Base-by-base conservation (phyloP, 2,888 invertebrate species). In the Sceliomorpha sp. region DNA sequence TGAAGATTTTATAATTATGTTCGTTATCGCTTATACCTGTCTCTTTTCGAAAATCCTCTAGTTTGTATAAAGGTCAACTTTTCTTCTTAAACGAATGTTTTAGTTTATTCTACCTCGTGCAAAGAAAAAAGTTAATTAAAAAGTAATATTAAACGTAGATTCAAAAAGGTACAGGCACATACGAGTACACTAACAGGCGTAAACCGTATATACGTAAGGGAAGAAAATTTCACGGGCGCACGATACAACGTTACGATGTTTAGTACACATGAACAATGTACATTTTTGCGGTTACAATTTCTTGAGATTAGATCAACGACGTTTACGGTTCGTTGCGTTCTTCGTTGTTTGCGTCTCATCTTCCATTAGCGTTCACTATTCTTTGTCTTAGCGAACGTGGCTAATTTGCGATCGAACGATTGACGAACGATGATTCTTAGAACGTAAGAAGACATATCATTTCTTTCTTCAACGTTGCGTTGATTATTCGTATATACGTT, bases 371-470 rank as follows among this genome's bases (percentile, higher is more conserved):
- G 58, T 64, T 53, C 15, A 44, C 32, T 53, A 45, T 37, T 37
- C 44, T 58, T 66, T 37, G 36, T 56, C 58, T 66, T 20, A 4
- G 45, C 45, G 51, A 45, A 55, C 20, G 40, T 20, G 3, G 29
- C 8, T 20, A 20, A 24, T 5, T 40, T n/a, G 37, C 9, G 37
- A 37, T 24, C 24, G 40, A n/a, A 14, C 15, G 37, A 14, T 37
- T 37, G 37, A n/a, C 13, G n/a, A 10, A 34, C 12, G 12, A 75
- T 72, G 66, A 72, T 75, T 64, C 73, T 78, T 75, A 77, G 74
- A 76, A 68, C 68, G 56, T 79, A 77, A 80, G 60, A 73, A 79
- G 66, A 83, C 81, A 82, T 83, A 83, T 84, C 81, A 81, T 74
- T 80, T 77, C 70, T 69, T 70, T 58, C 29, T n/a, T n/a, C n/a